Evolutionary conservation across 2,113 vertebrate genomes (phyloP), one percentile per base, ranked within the genome.

Genomic region (Myocastor coypus): DNA sequence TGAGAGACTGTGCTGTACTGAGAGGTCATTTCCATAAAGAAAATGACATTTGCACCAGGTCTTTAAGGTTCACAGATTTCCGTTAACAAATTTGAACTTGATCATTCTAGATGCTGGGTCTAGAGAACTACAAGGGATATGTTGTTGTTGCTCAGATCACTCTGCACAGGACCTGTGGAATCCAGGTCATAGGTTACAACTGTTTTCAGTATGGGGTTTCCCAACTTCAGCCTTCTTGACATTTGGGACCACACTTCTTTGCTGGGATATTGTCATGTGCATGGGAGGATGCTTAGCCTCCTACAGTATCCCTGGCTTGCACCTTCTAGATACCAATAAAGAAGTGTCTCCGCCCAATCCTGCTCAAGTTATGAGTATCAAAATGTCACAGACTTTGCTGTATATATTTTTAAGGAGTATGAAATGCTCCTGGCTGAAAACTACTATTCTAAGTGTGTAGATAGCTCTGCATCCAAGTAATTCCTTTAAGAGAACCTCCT

Each of bases 31-130:
- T 91, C 16, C n/a, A 1, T 26, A 71, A 32, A 42, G 42, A 34
- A 77, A 81, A 30, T 46, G n/a, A 82, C 14, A 50, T 30, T 87
- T 91, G 24, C 37, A 50, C 13, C 61, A 59, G 16, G 52, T 73
- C 71, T 75, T 94, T 66, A 71, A 87, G 55, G 11, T 61, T 34
- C 55, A 16, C 52, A 94, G 94, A 57, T 66, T 77, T 57, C 75
- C 22, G 46, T 63, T 46, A 59, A 68, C 34, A 37, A 88, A 61
- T 75, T 81, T 32, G n/a, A 40, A 14, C 32, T 52, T 78, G 75
- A 40, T 28, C 17, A 61, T 89, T 82, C 37, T 89, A 73, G 37
- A 77, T 30, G 14, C 30, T 55, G 10, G 13, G 24, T 52, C 64
- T 88, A 82, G 75, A 37, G 75, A 68, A 85, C 32, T 16, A 55